These are phyloP conservation scores for Carettochelys insculpta DNA, from an alignment of 2,113 vertebrate species.

Conservation along the genomic window DNA sequence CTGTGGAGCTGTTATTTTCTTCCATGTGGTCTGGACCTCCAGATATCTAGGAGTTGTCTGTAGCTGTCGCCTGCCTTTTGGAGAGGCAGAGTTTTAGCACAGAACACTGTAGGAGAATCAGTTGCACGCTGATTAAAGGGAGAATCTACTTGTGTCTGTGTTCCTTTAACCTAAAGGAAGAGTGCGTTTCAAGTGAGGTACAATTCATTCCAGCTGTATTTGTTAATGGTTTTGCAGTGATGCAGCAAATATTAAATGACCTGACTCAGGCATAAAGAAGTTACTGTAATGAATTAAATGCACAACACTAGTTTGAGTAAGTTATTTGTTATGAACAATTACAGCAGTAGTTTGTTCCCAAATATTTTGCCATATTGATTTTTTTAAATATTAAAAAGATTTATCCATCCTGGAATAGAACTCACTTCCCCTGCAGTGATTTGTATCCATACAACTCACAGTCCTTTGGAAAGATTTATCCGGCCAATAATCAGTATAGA, in stretches of 20 bases:
- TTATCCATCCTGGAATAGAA: background rate
- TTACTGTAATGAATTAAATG: background rate
- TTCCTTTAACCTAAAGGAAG: fast-evolving
- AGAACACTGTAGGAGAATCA: no score
- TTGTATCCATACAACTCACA: background rate
- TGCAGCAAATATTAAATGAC: background rate
- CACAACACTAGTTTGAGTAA: background rate
- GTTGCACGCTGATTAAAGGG: no score
- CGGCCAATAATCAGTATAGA: no score
- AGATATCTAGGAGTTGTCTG: background rate
- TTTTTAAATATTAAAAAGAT: background rate
- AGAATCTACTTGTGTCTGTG: no score
- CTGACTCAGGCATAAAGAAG: background rate
- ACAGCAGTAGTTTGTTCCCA: background rate
- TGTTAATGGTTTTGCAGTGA: slow-evolving; percentile 1
- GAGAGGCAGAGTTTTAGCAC: background rate
- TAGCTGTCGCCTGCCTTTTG: background rate
- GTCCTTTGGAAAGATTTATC: background rate
- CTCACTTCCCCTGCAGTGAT: background rate
- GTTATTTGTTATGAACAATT: background rate
- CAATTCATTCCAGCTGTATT: background rate
- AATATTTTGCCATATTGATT: background rate
- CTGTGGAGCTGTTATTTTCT: background rate
- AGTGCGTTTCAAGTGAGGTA: fast-evolving
- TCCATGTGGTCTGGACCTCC: background rate